Percentiles rank a stretch among this genome's conserved stretches.
These are phyloP conservation scores for Chloebia gouldiae DNA, from an alignment of 2,113 vertebrate species.

Conservation along the genomic window DNA sequence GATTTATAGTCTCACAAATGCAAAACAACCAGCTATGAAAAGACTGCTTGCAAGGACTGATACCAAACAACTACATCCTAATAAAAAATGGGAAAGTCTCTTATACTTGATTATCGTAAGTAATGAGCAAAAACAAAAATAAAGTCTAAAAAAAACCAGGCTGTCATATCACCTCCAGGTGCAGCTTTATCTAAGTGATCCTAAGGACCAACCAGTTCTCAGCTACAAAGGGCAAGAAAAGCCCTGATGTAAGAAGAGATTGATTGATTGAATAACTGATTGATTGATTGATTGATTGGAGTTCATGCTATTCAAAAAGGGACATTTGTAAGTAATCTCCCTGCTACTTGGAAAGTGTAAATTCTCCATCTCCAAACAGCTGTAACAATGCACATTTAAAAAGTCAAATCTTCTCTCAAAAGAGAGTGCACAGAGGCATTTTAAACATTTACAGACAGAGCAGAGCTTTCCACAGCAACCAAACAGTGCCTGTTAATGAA, in stretches of 20 bases:
- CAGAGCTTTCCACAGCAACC: not conserved
- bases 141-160: rapidly evolving
- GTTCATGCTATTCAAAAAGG: not conserved
- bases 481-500: not conserved
- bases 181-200: not conserved
- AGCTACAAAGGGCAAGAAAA: not conserved
- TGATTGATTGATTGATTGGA: not conserved
- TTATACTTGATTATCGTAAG: not conserved
- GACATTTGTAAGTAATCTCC: not conserved
- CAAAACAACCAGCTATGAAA: not conserved
- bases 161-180: not conserved
- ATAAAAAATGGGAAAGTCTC: not conserved
- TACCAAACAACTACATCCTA: not conserved
- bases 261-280: not conserved
- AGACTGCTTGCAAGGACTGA: not conserved
- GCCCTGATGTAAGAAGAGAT: not conserved
- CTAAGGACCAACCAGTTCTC: not conserved
- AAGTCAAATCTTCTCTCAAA: not conserved
- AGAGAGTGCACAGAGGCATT: not conserved
- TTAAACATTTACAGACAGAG: not conserved
- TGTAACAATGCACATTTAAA: not conserved
- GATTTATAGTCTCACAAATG: not conserved
- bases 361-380: not conserved
- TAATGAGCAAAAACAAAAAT: not conserved
- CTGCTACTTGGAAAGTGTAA: not conserved